Base-by-base conservation (phyloP, 2,797 vertebrate genomes). In the Paratrypauchen microcephalus region DNA sequence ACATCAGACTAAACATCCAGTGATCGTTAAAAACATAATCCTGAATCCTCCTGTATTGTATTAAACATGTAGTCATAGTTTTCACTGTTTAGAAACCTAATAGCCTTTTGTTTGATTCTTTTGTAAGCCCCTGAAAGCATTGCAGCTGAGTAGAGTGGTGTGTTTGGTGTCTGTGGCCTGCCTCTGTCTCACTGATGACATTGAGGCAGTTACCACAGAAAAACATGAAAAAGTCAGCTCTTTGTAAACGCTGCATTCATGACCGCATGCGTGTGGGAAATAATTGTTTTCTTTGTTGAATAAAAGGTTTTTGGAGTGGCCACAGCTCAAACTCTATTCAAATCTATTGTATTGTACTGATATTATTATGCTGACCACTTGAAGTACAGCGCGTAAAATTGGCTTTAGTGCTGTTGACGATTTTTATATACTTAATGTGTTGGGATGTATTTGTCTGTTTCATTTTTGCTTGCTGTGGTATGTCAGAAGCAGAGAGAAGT, bases 191-290 rank as follows among this genome's bases (percentile, higher is more conserved):
- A 45, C 24, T 26, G 23, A 39, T 71, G 70, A 52, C 65, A 67
- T 81, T 81, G 76, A 75, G 61, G 70, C 2, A 48, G 76, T 85
- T 78, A 19, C 81, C 73, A 56, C 9, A 0, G 74, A 6, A 7
- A 75, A 47, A 0, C 7, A 19, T 1, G 13, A 67, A 36, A 64
- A 47, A 45, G 41, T 15, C 52, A 71, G 45, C 28, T 1, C 28
- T 23, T 48, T 54, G 62, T 82, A 83, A 86, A 77, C 73, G 77
- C 41, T 15, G 45, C 19, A 63, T 32, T 62, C 26, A 7, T 26
- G 19, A 68, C n/a, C 39, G 11, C 11, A 7, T 18, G 55, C 8
- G 56, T 64, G 41, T 54, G 57, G 16, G 65, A 23, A 15, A 55
- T 32, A 28, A 71, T 61, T 56, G 19, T 66, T 66, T 50, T 60